Evolutionary conservation across 2,888 invertebrate genomes (phyloP).

Genomic region (Lydus trimaculatus): DNA sequence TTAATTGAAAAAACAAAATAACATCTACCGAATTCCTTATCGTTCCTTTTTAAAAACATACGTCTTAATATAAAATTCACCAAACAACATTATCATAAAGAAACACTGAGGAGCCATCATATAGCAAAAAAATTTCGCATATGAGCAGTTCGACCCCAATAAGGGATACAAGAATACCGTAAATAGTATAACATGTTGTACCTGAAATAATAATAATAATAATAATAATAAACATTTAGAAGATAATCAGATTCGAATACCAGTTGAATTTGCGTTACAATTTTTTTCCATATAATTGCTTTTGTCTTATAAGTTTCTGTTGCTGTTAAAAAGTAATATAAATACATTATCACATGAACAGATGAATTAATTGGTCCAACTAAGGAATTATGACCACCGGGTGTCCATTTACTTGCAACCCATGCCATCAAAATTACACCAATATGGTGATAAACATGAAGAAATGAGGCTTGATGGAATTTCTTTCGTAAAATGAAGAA

Average conservation of each 20-base stretch:
- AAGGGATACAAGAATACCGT: background rate
- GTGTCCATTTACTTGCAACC: background rate
- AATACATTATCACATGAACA: slow-evolving; percentile 5
- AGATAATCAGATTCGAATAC: background rate
- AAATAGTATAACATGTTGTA: background rate
- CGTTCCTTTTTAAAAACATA: background rate
- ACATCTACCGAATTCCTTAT: background rate
- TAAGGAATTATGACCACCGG: background rate
- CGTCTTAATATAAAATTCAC: background rate
- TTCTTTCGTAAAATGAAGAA: background rate
- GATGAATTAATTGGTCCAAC: background rate
- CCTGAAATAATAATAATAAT: background rate
- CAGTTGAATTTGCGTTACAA: background rate
- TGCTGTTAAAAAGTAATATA: slow-evolving; percentile 8
- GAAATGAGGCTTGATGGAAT: background rate
- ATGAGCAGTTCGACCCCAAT: background rate
- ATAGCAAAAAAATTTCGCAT: background rate
- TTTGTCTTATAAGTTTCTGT: background rate
- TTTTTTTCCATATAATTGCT: background rate
- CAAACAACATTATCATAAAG: background rate
- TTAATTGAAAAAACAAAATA: no score
- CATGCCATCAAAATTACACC: background rate
- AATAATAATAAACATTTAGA: background rate
- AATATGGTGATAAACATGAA: slow-evolving; percentile 9
- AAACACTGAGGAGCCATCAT: background rate